Evolutionary conservation across 2,888 invertebrate genomes (phyloP), one percentile per base, ranked within the genome.

Genomic region (Limnephilus marmoratus): DNA sequence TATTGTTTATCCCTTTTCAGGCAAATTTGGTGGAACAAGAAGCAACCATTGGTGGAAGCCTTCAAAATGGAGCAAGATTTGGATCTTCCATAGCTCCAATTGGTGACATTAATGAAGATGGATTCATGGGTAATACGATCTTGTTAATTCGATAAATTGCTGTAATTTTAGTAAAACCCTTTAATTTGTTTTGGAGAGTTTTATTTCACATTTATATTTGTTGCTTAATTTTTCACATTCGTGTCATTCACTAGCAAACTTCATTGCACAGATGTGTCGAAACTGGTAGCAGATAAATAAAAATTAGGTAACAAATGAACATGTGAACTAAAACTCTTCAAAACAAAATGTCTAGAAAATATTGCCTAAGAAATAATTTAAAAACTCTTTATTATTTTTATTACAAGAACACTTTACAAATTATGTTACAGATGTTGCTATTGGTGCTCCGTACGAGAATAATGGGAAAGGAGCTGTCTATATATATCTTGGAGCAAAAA

Each of bases 101-200:
- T 4, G 97, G 97, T 13, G 98, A 98, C 94, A 94, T 97, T 0
- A 97, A 98, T 94, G 96, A 96, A n/a, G 97, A 98, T 94, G 97
- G 97, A 0, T 97, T 94, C 94, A 95, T 95, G 94, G 97, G 97
- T 97, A 95, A 93, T 29, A 9, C 41, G n/a, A 18, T 18, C 5
- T 18, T 18, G 12, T 24, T 5, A 68, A 18, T 68, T 68, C 90
- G 7, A 18, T 68, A 68, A 68, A 5, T 4, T 37, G 31, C 31
- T 24, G 37, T 24, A 82, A 34, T n/a, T n/a, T n/a, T n/a, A n/a
- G n/a, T n/a, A n/a, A n/a, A n/a, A n/a, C n/a, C n/a, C n/a, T n/a
- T n/a, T n/a, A n/a, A n/a, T n/a, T 31, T 86, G 11, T 45, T 37
- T 37, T 37, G 37, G 3, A 37, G 37, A 37, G 37, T 37, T 37